These are phyloP conservation scores for Dichetophora obliterata DNA, from an alignment of 2,888 invertebrate genomes.

Conservation along the genomic window DNA sequence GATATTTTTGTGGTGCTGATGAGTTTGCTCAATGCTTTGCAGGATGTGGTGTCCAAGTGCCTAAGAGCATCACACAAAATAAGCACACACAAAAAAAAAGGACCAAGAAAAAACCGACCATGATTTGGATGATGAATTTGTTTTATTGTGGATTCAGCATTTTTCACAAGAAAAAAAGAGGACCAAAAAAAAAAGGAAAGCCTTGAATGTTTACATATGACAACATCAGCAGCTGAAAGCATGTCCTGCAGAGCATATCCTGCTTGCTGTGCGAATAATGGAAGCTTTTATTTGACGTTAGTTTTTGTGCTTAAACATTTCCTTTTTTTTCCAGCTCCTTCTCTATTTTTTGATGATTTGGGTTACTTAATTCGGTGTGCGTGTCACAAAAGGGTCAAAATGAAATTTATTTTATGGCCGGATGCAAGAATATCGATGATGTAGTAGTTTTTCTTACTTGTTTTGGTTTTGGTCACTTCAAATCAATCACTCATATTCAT, in stretches of 20 bases:
- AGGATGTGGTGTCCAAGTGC: background rate
- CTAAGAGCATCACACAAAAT: conserved; percentile 1
- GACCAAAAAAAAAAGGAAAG: conserved; percentile 47
- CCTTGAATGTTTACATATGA: conserved; percentile 62
- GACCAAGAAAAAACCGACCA: conserved; percentile 16
- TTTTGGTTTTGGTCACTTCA: conserved; percentile 53
- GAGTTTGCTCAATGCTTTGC: conserved; percentile 61
- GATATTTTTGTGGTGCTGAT: conserved; percentile 66
- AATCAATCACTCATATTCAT: conserved; percentile 59
- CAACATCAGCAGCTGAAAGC: conserved; percentile 36
- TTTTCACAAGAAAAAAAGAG: background rate
- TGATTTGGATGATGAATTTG: conserved; percentile 37
- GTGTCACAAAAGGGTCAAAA: conserved; percentile 60
- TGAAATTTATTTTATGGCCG: conserved; percentile 53
- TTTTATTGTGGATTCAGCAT: conserved; percentile 9
- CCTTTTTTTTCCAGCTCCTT: background rate
- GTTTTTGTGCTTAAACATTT: background rate
- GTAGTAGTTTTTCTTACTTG: conserved; percentile 34
- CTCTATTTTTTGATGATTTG: background rate
- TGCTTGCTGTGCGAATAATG: conserved; percentile 60
- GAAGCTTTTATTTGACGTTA: conserved; percentile 59
- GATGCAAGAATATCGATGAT: background rate
- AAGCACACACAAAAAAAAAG: conserved; percentile 16
- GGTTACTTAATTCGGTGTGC: background rate
- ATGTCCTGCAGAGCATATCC: conserved; percentile 44